Evolutionary conservation across 2,797 vertebrate genomes (phyloP), one percentile per base, ranked within the genome.

Genomic region (Neosilurus hyrtlii): DNA sequence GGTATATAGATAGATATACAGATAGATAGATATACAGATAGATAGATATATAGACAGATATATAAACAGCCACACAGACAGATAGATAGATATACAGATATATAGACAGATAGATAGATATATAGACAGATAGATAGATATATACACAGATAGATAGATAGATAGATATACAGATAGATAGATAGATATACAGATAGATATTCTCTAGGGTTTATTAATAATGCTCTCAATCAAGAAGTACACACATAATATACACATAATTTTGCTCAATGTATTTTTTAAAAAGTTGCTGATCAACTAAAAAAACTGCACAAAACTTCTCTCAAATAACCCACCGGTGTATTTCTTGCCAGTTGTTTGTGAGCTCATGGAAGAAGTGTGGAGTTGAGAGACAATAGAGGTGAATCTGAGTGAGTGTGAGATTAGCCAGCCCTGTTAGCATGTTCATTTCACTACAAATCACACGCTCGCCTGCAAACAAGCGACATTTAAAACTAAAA

Each of bases 321-420:
- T 1, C 9, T 18, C 65, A 3, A 49, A 49, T 3, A 3, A 26
- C 43, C 30, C 61, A 30, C 7, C n/a, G 37, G 51, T n/a, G 26
- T 26, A 10, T 63, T 63, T 18, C 22, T 63, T 49, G 6, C n/a
- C 26, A 59, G 73, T 78, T 24, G 15, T 49, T 63, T 9, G 16
- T 18, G 6, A 52, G 4, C 61, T 26, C 61, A 78, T 78, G 61
- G 65, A 78, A 30, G 61, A 78, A 65, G 43, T 65, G 43, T 78
- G 43, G 61, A 78, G 61, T 78, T 78, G 2, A 78, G 76, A 78
- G 76, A 78, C 76, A 78, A 78, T 52, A 78, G 76, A 78, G 76
- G 61, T 78, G 14, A 78, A n/a, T 65, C 15, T 43, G 59, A 20
- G 43, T 65, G 30, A 30, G 30, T 30, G 30, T 3, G 80, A 82